These are phyloP conservation scores for Dendrocopos noguchii DNA, from an alignment of 2,113 vertebrate genomes.

Conservation along the genomic window DNA sequence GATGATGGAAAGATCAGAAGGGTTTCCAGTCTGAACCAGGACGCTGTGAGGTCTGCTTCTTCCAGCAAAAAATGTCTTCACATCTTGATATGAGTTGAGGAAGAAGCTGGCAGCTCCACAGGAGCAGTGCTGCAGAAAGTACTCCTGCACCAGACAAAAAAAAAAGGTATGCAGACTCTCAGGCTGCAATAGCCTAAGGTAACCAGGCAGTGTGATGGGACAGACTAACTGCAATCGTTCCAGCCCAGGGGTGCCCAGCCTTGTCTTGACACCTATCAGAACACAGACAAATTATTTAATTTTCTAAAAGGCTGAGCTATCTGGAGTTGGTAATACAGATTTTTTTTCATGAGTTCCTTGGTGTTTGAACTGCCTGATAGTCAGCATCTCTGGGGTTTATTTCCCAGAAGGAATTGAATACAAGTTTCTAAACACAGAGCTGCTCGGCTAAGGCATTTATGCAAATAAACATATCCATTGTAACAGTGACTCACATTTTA, in stretches of 20 bases:
- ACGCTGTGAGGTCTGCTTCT: slow-evolving; percentile 76
- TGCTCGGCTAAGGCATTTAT: background rate
- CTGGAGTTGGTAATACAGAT: background rate
- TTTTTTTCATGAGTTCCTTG: background rate
- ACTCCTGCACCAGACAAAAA: slow-evolving; percentile 76
- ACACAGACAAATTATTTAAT: background rate
- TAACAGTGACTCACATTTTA: background rate
- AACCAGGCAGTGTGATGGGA: fast-evolving
- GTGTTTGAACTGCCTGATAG: background rate
- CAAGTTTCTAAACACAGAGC: slow-evolving; percentile 3
- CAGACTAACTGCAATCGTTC: background rate
- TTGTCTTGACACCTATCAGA: background rate
- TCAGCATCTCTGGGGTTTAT: background rate
- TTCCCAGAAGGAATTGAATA: background rate
- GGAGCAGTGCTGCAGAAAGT: slow-evolving; percentile 82
- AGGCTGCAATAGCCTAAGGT: background rate
- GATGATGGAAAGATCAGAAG: slow-evolving; percentile 86
- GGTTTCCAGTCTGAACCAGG: slow-evolving; percentile 76
- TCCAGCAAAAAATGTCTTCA: slow-evolving; percentile 62
- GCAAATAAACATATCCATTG: slow-evolving; percentile 13
- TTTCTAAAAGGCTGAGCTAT: background rate
- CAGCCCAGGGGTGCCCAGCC: background rate
- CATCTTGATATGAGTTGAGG: slow-evolving; percentile 75
- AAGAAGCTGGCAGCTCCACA: slow-evolving; percentile 81
- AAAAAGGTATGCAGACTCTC: background rate